phyloP scores from a whole-genome alignment of 2,888 invertebrate genomes.

The Euphydryas editha region DNA sequence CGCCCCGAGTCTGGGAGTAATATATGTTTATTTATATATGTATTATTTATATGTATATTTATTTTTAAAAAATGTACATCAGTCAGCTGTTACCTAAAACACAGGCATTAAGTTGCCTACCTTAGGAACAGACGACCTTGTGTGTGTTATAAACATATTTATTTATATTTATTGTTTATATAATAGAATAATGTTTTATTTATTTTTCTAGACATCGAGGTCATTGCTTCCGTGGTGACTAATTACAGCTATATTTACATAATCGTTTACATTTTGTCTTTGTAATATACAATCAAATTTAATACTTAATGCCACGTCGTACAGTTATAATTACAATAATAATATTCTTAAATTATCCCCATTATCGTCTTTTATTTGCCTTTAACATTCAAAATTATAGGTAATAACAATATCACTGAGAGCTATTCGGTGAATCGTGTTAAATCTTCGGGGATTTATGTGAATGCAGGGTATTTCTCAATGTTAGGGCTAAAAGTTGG shows the following conservation, averaged over 20 bases:
- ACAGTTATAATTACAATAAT: not conserved
- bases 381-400: slow-evolving; percentile 34
- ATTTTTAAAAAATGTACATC: too few species aligned
- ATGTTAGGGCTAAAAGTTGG: slow-evolving; percentile 13
- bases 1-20: too few species aligned
- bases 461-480: slow-evolving; percentile 45
- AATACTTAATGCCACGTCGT: not conserved
- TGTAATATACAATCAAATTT: slow-evolving; percentile 3
- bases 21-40: too few species aligned
- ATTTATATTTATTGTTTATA: not conserved
- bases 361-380: slow-evolving; percentile 16
- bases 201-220: slow-evolving; percentile 11
- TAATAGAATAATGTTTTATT: not conserved
- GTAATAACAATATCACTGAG: slow-evolving; percentile 35
- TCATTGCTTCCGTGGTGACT: slow-evolving; percentile 26
- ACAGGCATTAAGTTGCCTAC: too few species aligned
- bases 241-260: slow-evolving; percentile 43
- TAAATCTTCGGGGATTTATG: slow-evolving; percentile 43
- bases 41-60: too few species aligned
- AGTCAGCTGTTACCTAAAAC: too few species aligned
- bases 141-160: too few species aligned
- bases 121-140: too few species aligned
- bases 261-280: slow-evolving; percentile 28
- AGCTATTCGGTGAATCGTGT: slow-evolving; percentile 25
- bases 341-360: not conserved